Base-by-base conservation (phyloP, 2,888 invertebrate genomes). In the Drosophila buzzatii region DNA sequence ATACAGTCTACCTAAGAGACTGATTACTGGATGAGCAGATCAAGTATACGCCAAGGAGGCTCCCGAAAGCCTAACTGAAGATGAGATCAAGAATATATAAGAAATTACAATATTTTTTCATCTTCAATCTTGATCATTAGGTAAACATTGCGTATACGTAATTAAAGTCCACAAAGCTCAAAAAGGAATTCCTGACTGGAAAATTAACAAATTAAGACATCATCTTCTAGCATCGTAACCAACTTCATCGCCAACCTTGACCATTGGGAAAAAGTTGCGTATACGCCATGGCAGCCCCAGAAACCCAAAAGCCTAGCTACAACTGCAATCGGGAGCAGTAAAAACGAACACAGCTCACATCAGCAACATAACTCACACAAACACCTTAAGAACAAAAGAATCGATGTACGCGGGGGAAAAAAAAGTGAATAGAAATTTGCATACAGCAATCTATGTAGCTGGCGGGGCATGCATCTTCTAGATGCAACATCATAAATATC, bases 351-450 rank as follows among this genome's bases (percentile, higher is more conserved):
- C n/a, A 51, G n/a, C 73, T 62, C 62, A 45, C 45, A 45, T 23
- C 81, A 73, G 81, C 80, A 75, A 33, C 82, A 87, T 87, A 87
- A 90, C 79, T 87, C 89, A 89, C 79, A 76, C 70, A 89, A 71
- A 90, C 87, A 82, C 86, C 81, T 86, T 70, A 71, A 67, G 52
- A 79, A 75, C 70, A 72, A 72, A 68, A 76, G 69, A 67, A 65
- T 70, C 73, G 44, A 44, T 57, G 57, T 7, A 33, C n/a, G 3
- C 1, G 9, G 8, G 18, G 5, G 0, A 14, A 52, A 53, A 51
- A 44, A 44, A 33, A 33, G 41, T 14, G 42, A 20, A 33, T 31
- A 56, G 18, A 57, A 44, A 90, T 89, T 88, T 76, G 85, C 85
- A 90, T 82, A 79, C 45, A 68, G 57, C 70, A 75, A 78, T 75